These are phyloP conservation scores for Cyanoderma ruficeps DNA, from an alignment of 2,113 vertebrate species.

Conservation along the genomic window DNA sequence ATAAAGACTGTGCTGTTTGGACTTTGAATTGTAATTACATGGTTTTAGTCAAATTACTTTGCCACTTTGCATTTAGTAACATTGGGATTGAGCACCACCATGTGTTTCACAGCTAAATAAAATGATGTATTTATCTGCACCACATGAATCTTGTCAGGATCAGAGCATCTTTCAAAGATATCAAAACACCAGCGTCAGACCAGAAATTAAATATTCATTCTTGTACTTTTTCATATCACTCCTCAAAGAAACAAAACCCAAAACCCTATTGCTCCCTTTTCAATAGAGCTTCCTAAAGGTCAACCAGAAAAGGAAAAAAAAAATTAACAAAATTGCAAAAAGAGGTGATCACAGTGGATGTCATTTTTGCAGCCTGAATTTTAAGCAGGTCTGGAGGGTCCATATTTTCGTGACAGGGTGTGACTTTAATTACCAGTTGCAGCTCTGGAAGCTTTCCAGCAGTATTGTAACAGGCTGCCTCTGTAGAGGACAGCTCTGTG, in stretches of 20 bases:
- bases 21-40: neutral
- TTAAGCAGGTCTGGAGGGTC: conserved; percentile 4
- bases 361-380: neutral
- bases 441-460: conserved; percentile 36
- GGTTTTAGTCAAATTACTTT: neutral
- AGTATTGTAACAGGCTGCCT: neutral
- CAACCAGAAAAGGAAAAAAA: neutral
- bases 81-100: conserved; percentile 59
- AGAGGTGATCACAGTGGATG: rapidly evolving
- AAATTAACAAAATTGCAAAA: neutral
- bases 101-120: conserved; percentile 30
- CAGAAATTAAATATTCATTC: neutral
- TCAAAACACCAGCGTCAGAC: neutral
- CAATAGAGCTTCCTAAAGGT: neutral
- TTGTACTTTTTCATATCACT: neutral
- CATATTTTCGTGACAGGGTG: neutral
- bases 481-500: neutral
- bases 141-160: neutral
- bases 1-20: neutral
- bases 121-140: neutral
- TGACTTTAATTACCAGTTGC: conserved; percentile 8
- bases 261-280: neutral
- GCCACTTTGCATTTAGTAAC: neutral
- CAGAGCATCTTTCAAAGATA: neutral
- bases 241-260: neutral